phyloP scores from a whole-genome alignment of 2,888 invertebrate species.

The Apamea crenata region DNA sequence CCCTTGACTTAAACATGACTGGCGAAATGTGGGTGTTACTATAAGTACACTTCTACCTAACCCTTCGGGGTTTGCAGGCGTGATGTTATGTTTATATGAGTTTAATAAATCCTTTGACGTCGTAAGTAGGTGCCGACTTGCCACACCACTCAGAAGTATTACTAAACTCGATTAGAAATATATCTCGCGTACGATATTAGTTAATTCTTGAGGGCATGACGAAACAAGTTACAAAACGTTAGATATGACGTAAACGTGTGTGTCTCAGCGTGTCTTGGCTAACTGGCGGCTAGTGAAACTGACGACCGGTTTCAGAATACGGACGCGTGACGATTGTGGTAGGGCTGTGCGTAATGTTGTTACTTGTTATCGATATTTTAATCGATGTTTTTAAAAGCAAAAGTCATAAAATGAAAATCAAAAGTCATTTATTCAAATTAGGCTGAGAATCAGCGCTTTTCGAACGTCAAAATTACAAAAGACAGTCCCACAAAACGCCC shows the following conservation, averaged over 20 bases:
- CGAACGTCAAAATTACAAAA: too few relatives aligned
- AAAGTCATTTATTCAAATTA: too few relatives aligned
- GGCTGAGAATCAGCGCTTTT: too few relatives aligned
- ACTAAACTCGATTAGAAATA: conserved; percentile 47
- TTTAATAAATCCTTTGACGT: background rate
- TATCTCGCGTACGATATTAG: conserved; percentile 32
- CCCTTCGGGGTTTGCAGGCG: too few relatives aligned
- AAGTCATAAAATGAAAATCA: too few relatives aligned
- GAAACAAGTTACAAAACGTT: conserved; percentile 56
- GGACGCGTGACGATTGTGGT: conserved; percentile 49
- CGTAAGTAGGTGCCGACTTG: conserved; percentile 11
- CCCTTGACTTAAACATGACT: too few relatives aligned
- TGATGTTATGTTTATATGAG: too few relatives aligned
- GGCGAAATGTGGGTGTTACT: too few relatives aligned
- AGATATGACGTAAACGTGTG: conserved; percentile 55
- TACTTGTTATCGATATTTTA: conserved; percentile 20
- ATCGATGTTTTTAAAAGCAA: conserved; percentile 29
- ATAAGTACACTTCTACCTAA: too few relatives aligned
- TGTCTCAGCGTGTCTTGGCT: conserved; percentile 36
- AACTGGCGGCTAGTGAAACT: conserved; percentile 23
- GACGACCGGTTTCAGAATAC: conserved; percentile 60
- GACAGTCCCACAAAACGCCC: too few relatives aligned
- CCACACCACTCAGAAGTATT: conserved; percentile 4
- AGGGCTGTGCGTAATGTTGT: conserved; percentile 38
- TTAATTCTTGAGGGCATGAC: conserved; percentile 37